Evolutionary conservation across 2,888 invertebrate species (phyloP), one percentile per base, ranked within the genome.

Genomic region (Hyppa rectilinea): DNA sequence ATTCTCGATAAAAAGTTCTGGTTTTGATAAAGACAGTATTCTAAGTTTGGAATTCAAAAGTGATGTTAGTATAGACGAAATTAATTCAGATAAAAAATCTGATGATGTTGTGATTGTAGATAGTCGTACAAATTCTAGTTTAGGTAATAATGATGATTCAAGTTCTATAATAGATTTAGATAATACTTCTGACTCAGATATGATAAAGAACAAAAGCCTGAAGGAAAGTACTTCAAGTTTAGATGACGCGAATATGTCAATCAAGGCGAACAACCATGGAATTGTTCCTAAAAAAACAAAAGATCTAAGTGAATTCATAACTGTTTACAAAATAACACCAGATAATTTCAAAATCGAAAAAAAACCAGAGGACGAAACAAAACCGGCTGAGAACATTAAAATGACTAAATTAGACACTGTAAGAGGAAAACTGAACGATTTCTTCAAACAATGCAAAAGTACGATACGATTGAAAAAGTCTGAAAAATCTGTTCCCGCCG

Each of bases 381-480:
- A 75, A 50, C 4, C 23, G 2, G 2, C 45, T 2, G 72, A 69
- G 26, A 72, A 43, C 50, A n/a, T n/a, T 1, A 71, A 31, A n/a
- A 70, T 64, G 45, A 29, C 34, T 34, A 82, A 80, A 69, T 6
- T 77, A 17, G 80, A 79, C 4, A 60, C 65, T 0, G 61, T 55
- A 0, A 52, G 43, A 29, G 81, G 76, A 0, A 75, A 83, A 67
- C 29, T 85, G 0, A 84, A 88, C 29, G 69, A 74, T 29, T 89
- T 90, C 63, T 89, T 85, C 50, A 90, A 87, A 74, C 88, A 89
- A 47, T 85, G 87, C 52, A 90, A 88, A 75, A 80, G 45, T 14
- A 83, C 66, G 20, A 80, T 78, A 4, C 80, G 85, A 1, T 73
- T 65, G 14, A 78, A 77, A 59, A 71, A 71, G 66, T 61, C 67